Evolutionary conservation across 2,888 invertebrate species (phyloP).

Genomic region (Morinoia aosen): DNA sequence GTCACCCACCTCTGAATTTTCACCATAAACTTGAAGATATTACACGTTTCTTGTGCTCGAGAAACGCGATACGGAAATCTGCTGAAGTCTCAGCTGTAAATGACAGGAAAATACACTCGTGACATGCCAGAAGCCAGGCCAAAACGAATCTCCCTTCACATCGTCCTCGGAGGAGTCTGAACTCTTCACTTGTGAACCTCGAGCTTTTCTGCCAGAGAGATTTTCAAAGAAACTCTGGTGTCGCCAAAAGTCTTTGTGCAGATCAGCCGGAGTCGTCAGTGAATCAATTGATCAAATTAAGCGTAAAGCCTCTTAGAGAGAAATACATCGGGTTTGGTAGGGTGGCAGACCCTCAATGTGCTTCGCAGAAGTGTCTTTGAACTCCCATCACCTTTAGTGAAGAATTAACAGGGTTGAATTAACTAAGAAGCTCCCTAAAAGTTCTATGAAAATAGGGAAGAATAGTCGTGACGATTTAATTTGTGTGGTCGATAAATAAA

Average conservation of each 20-base stretch:
- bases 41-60: not conserved
- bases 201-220: not conserved
- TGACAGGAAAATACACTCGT: not conserved
- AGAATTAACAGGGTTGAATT: not conserved
- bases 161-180: not conserved
- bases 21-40: not conserved
- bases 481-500: not conserved
- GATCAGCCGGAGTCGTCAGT: slow-evolving; percentile 48
- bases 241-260: slow-evolving; percentile 33
- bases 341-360: not conserved
- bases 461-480: not conserved
- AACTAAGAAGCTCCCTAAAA: not conserved
- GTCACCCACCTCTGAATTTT: no score
- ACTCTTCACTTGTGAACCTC: not conserved
- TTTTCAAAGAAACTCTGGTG: slow-evolving; percentile 9
- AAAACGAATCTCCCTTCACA: not conserved
- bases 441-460: not conserved
- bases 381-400: not conserved
- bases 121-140: not conserved
- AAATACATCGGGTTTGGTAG: slow-evolving; percentile 26
- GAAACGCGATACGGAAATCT: not conserved
- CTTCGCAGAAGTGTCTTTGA: not conserved
- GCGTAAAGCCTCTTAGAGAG: slow-evolving; percentile 37
- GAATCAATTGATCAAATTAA: slow-evolving; percentile 46
- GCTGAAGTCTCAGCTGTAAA: not conserved